A percentile compares a stretch with the other conserved stretches of the same genome.
Evolutionary conservation across 2,113 vertebrate species (phyloP).

Genomic region (Trichomycterus rosablanca): DNA sequence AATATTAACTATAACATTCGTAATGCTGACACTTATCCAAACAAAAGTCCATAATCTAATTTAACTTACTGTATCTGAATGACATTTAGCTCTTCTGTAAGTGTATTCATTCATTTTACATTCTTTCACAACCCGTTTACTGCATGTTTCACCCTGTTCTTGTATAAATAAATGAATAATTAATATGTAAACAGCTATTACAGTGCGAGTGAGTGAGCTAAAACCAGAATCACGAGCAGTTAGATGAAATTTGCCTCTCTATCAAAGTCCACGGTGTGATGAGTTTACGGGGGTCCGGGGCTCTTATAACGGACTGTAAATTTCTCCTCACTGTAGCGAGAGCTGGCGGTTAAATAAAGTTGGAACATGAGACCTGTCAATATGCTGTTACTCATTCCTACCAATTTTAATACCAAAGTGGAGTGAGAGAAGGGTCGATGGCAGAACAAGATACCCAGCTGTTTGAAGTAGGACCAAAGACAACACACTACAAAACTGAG

Average conservation of each 20-base stretch:
- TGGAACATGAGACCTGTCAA: constrained; percentile 37
- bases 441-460: neutral
- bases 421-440: neutral
- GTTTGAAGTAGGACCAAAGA: neutral
- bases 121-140: neutral
- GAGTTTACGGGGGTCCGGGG: constrained; percentile 42
- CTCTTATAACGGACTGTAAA: constrained; percentile 41
- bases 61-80: neutral
- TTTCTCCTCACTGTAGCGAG: constrained; percentile 20
- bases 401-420: constrained; percentile 16
- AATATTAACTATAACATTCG: neutral
- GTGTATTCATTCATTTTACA: no score
- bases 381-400: constrained; percentile 36
- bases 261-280: constrained; percentile 38
- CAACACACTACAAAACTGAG: neutral
- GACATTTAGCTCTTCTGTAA: no score
- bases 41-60: neutral
- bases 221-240: constrained; percentile 10
- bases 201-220: neutral
- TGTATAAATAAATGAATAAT: constrained; percentile 16
- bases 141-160: neutral
- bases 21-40: neutral
- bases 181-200: constrained; percentile 26
- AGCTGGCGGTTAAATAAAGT: constrained; percentile 46
- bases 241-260: constrained; percentile 36